Evolutionary conservation across 2,888 invertebrate genomes (phyloP).

Genomic region (Theretra japonica): DNA sequence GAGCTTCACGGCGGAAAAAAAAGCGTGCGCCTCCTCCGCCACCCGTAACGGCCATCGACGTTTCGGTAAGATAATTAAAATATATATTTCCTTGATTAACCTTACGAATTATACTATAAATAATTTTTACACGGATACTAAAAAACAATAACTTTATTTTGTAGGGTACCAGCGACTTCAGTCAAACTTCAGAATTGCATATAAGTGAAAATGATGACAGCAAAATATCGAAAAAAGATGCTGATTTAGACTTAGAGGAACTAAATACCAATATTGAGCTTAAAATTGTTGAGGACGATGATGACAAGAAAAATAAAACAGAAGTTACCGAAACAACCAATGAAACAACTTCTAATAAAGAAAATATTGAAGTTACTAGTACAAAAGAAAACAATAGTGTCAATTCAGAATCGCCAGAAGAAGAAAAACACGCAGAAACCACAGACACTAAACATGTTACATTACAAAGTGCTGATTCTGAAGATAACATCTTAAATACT

Average conservation of each 20-base stretch:
- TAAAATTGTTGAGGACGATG: constrained; percentile 80
- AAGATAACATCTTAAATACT: constrained; percentile 64
- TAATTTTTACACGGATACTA: not conserved
- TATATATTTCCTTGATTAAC: not conserved
- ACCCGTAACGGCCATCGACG: constrained; percentile 52
- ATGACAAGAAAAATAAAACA: constrained; percentile 47
- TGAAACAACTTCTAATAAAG: constrained; percentile 35
- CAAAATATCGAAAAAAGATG: constrained; percentile 48
- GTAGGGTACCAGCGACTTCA: constrained; percentile 59
- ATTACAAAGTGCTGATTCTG: constrained; percentile 55
- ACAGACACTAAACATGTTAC: constrained; percentile 38
- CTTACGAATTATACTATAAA: not conserved
- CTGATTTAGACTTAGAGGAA: constrained; percentile 68
- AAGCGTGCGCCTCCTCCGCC: constrained; percentile 86
- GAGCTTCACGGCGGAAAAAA: constrained; percentile 86
- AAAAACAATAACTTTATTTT: constrained; percentile 34
- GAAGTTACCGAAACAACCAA: constrained; percentile 34
- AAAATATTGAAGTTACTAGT: constrained; percentile 34
- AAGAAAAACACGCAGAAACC: constrained; percentile 34
- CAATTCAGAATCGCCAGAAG: constrained; percentile 26
- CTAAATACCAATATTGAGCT: constrained; percentile 73
- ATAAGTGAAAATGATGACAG: constrained; percentile 56
- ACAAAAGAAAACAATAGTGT: constrained; percentile 1
- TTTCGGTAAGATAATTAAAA: constrained; percentile 53
- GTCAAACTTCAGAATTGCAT: constrained; percentile 58